Conservation (phyloP, 2,888 invertebrate genomes). For the Drosophila picticornis region DNA sequence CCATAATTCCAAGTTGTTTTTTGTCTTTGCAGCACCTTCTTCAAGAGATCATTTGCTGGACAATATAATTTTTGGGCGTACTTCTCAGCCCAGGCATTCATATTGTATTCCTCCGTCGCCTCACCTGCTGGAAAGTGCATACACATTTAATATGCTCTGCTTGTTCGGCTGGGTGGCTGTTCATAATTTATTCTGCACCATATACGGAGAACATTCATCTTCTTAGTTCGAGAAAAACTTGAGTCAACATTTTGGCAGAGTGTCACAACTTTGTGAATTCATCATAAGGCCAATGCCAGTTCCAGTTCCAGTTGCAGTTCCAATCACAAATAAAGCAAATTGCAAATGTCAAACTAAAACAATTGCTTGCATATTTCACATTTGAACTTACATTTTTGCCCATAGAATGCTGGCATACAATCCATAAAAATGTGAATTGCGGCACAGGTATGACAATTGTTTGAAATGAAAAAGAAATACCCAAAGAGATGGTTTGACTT, state of each 20-base stretch:
- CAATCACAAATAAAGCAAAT: conserved; percentile 43
- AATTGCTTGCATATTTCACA: conserved; percentile 50
- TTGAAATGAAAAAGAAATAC: conserved; percentile 32
- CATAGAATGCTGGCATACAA: conserved; percentile 5
- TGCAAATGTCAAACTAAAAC: conserved; percentile 45
- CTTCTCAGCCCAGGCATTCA: conserved; percentile 7
- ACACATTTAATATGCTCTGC: conserved; percentile 13
- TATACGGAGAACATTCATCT: conserved; percentile 21
- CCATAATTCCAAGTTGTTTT: background rate
- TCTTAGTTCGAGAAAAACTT: background rate
- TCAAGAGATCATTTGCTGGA: background rate
- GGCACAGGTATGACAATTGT: conserved; percentile 51
- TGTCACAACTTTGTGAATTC: conserved; percentile 37
- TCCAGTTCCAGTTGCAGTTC: background rate
- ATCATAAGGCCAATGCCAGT: conserved; percentile 20
- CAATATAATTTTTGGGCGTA: conserved; percentile 8
- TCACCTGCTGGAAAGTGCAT: conserved; percentile 4
- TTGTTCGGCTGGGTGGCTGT: background rate
- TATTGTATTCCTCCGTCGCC: conserved; percentile 3
- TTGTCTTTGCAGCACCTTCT: background rate
- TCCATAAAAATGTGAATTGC: conserved; percentile 38
- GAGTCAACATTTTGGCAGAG: conserved; percentile 40
- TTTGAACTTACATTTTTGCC: conserved; percentile 22
- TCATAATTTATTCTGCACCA: conserved; percentile 41
- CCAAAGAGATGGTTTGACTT: conserved; percentile 20